Percentiles rank a stretch among this genome's conserved stretches.
Evolutionary conservation across 2,797 vertebrate species (phyloP).

Genomic region (Carduelis carduelis): DNA sequence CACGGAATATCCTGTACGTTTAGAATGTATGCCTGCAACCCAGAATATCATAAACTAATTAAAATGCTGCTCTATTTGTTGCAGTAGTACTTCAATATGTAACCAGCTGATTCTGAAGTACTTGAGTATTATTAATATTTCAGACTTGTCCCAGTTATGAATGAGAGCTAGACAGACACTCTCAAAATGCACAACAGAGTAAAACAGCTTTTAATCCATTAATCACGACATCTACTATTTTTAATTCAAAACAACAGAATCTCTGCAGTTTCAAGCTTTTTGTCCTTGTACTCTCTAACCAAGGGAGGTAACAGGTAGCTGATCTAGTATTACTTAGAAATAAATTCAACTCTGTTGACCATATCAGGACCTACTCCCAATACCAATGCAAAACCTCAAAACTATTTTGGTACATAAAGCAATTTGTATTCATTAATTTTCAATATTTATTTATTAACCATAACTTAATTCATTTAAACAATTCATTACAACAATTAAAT

Average conservation of each 20-base stretch:
- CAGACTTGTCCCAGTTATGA: background rate
- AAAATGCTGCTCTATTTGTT: background rate
- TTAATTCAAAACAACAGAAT: background rate
- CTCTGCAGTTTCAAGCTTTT: background rate
- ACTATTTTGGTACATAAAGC: background rate
- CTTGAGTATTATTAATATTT: background rate
- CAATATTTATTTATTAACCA: background rate
- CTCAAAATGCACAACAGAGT: background rate
- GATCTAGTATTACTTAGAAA: background rate
- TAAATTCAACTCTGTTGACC: background rate
- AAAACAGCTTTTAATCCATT: background rate
- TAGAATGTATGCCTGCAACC: background rate
- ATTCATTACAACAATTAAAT: background rate
- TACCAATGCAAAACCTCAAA: background rate
- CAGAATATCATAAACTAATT: background rate
- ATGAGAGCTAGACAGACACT: background rate
- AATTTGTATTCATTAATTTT: background rate
- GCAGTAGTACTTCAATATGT: background rate
- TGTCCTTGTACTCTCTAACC: background rate
- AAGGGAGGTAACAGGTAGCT: background rate
- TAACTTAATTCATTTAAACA: background rate
- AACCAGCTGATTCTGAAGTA: background rate
- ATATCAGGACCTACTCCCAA: background rate
- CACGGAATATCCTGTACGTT: background rate
- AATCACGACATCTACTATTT: background rate